Evolutionary conservation across 2,888 invertebrate species (phyloP), one percentile per base, ranked within the genome.

Genomic region (Brachycybe producta): DNA sequence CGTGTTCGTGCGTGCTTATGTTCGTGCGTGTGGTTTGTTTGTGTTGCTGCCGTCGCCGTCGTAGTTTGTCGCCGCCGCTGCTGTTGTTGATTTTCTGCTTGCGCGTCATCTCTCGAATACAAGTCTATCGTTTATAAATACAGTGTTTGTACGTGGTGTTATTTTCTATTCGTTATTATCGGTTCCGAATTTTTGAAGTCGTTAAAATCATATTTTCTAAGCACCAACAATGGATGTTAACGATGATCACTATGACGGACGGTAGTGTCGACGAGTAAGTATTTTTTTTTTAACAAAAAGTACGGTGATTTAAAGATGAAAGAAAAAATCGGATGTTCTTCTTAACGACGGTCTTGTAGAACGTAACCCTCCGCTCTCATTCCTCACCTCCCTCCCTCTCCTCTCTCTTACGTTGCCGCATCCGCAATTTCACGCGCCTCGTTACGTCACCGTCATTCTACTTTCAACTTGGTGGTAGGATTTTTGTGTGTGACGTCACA

Each of bases 261-360:
- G 52, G 38, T 52, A 52, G 52, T 43, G 26, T 42, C 34, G 43
- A 49, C 30, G 52, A 52, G 52, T 52, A 49, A 52, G 52, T 52
- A 52, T 50, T 38, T 13, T 7, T 15, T 30, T 11, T 30, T 30
- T 11, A 30, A 30, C 30, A 8, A 30, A 11, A 30, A 30, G 8
- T 11, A 30, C 30, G 13, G 8, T 30, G 13, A 30, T 11, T 11
- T 30, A 30, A 30, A 30, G 13, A 30, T 30, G 13, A 30, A 30
- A 30, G 8, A 30, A 30, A 30, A 30, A 30, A 30, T 11, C 8
- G 13, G 8, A 30, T 11, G 8, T 13, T 11, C 13, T 30, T 30
- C 30, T 13, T 13, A 8, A 11, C 30, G 8, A n/a, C 30, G 13
- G 8, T 8, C 36, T 5, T n/a, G 7, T 8, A 5, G 13, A 36